Conservation (phyloP, 2,888 invertebrate species). For the Scotopteryx bipunctaria region DNA sequence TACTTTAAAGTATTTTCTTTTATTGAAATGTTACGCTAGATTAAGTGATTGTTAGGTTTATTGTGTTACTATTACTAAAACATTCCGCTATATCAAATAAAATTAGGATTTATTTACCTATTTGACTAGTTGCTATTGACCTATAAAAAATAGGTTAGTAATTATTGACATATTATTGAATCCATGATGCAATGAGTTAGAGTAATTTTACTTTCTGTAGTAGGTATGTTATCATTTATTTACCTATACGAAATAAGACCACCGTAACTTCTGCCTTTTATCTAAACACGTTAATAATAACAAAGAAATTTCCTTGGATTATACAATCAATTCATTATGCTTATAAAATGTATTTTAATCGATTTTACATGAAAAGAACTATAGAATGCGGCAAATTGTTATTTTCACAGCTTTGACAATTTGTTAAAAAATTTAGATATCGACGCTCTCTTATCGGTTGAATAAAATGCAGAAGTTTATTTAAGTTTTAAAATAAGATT, state of each 20-base stretch:
- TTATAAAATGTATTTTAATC: background rate
- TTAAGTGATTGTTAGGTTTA: background rate
- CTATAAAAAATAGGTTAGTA: background rate
- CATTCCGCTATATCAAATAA: constrained; percentile 53
- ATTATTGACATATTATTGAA: too few species aligned
- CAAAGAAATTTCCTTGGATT: background rate
- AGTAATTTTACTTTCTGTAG: constrained; percentile 1
- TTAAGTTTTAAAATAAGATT: constrained; percentile 34
- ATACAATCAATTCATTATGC: background rate
- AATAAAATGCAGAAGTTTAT: constrained; percentile 26
- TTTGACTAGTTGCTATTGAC: background rate
- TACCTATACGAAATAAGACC: constrained; percentile 52
- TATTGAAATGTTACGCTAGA: background rate
- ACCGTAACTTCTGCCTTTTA: constrained; percentile 45
- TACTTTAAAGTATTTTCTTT: background rate
- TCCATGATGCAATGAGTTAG: constrained; percentile 8
- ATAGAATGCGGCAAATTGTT: background rate
- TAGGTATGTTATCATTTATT: constrained; percentile 26
- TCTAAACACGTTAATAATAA: constrained; percentile 7
- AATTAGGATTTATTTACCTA: background rate
- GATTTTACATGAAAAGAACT: background rate
- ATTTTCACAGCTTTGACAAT: background rate
- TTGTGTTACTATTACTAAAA: constrained; percentile 46
- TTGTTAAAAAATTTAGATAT: constrained; percentile 7
- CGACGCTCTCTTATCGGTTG: constrained; percentile 21